Evolutionary conservation across 2,797 vertebrate genomes (phyloP).

Genomic region (Cuculus canorus): DNA sequence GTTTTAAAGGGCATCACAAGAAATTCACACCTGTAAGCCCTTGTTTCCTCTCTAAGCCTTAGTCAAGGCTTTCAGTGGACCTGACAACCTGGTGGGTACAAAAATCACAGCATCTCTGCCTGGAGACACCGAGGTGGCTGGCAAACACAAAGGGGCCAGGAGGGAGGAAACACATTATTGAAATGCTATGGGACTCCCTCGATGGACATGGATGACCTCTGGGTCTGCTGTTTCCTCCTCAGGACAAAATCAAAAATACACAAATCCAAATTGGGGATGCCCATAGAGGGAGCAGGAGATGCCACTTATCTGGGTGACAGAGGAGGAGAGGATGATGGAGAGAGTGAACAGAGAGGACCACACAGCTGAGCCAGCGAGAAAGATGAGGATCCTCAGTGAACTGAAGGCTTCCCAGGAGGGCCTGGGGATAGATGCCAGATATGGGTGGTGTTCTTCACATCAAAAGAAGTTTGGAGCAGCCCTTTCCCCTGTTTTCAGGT

Average conservation of each 20-base stretch:
- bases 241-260: not conserved
- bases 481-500: not conserved
- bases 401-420: not conserved
- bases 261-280: not conserved
- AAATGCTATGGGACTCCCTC: not conserved
- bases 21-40: not conserved
- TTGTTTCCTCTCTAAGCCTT: accelerated
- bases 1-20: not conserved
- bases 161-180: not conserved
- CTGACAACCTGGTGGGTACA: not conserved
- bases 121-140: not conserved
- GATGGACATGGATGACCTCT: accelerated
- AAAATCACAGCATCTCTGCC: not conserved
- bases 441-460: not conserved
- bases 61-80: not conserved
- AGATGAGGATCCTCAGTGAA: not conserved
- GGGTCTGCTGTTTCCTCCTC: not conserved
- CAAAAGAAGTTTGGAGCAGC: not conserved
- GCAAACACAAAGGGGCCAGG: accelerated
- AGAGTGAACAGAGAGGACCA: not conserved
- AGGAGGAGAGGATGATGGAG: not conserved
- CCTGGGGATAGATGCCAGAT: not conserved
- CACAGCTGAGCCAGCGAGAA: not conserved
- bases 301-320: accelerated
- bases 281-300: not conserved